Percentiles rank a stretch among this genome's conserved stretches.
Conservation (phyloP, 2,888 invertebrate genomes). For the Conops quadrifasciatus region DNA sequence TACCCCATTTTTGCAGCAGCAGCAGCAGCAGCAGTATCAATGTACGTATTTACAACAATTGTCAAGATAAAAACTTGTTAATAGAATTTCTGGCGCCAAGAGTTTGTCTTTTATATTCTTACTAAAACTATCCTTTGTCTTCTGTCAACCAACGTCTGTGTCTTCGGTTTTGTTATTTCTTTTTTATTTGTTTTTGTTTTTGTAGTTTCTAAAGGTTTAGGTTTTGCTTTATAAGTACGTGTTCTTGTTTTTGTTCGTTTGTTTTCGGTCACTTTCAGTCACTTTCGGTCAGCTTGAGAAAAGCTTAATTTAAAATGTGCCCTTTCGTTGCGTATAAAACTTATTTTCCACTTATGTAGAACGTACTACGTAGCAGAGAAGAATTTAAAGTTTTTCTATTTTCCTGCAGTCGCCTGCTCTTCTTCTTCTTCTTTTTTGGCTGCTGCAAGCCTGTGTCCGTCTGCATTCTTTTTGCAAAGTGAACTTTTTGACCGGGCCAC, state of each 20-base stretch:
- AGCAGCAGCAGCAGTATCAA: background rate
- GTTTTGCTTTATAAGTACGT: too few species aligned
- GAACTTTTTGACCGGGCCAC: background rate
- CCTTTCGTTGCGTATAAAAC: background rate
- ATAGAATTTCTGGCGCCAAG: background rate
- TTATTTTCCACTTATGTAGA: background rate
- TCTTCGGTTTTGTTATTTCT: background rate
- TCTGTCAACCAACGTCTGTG: background rate
- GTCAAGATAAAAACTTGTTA: constrained; percentile 10
- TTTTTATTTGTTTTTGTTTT: constrained; percentile 1
- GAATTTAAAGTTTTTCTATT: too few species aligned
- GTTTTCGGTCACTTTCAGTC: background rate
- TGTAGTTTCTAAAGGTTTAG: background rate
- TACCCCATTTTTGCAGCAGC: background rate
- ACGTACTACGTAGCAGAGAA: too few species aligned
- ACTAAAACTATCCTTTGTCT: background rate
- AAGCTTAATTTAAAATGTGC: background rate
- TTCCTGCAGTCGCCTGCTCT: background rate
- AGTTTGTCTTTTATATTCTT: constrained; percentile 1
- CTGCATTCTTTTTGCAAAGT: background rate
- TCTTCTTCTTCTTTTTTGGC: background rate
- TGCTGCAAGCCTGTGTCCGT: background rate
- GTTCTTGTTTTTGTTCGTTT: background rate
- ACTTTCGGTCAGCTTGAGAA: background rate
- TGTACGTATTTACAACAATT: background rate